Percentiles rank a stretch among this genome's conserved stretches.
Evolutionary conservation across 2,888 invertebrate genomes (phyloP).

Genomic region (Andricus quercusramuli): DNA sequence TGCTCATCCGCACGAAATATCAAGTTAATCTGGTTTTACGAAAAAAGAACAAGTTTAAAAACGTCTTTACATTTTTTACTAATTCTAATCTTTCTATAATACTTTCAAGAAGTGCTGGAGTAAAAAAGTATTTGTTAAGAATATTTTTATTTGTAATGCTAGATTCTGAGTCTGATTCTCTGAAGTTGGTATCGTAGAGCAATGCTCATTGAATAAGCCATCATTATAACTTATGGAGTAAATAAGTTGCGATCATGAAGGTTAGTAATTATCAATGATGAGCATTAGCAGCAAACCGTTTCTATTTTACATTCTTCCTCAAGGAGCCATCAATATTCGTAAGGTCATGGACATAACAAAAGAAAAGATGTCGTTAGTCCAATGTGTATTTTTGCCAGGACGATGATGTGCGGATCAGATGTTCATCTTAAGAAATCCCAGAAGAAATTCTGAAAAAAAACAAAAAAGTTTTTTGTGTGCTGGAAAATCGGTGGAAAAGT

Average conservation of each 20-base stretch:
- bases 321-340: too few species aligned
- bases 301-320: too few species aligned
- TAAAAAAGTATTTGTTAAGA: not conserved
- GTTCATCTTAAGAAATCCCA: too few species aligned
- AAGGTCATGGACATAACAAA: too few species aligned
- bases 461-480: too few species aligned
- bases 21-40: not conserved
- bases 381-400: too few species aligned
- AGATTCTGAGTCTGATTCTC: not conserved
- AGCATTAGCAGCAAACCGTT: too few species aligned
- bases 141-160: not conserved
- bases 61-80: not conserved
- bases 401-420: too few species aligned
- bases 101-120: not conserved
- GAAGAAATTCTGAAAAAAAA: too few species aligned
- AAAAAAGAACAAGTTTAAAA: not conserved
- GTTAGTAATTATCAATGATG: not conserved
- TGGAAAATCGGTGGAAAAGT: too few species aligned
- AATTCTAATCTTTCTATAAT: not conserved
- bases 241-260: not conserved
- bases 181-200: not conserved
- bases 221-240: not conserved
- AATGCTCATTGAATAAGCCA: not conserved
- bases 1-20: not conserved
- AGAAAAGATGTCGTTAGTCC: too few species aligned